Base-by-base conservation (phyloP, 2,888 invertebrate species). In the Periphyllus acericola region DNA sequence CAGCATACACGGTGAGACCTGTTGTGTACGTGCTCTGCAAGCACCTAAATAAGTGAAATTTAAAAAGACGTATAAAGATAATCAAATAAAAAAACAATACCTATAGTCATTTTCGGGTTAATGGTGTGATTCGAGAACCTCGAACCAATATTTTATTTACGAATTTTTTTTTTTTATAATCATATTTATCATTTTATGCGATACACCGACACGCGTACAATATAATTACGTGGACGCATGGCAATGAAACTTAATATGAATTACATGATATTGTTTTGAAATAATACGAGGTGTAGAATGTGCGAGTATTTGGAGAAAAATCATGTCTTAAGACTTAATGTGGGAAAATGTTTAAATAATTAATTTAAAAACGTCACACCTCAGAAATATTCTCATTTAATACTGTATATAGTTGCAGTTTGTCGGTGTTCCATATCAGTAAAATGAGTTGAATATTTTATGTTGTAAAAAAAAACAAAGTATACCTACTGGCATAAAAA, bases 11-110 rank as follows among this genome's bases (percentile, higher is more conserved):
- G 25, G 72, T 72, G 74, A 60, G 74, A 83, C 75, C 40, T 55
- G 52, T 55, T 76, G 19, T 19, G 46, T 85, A 85, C 84, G 84
- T 85, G 84, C 84, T 85, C 34, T 34, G 52, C 19, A 68, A 46
- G 34, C 46, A 78, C 11, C n/a, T 32, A 66, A 84, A 84, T 76
- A 76, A 76, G 84, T 78, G 76, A 85, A 78, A 85, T 60, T 83
- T 36, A 21, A 74, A 74, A 83, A 75, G 8, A 75, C 21, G 74
- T 60, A 29, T 34, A 68, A 60, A 75, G 29, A 60, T 60, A 75
- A 83, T 83, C 29, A 75, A 84, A 66, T 75, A 68, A 85, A 75
- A n/a, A 46, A 85, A 83, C 46, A 83, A 75, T 76, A 66, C 32
- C 36, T 82, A 40, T 36, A 46, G 46, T 34, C 29, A 17, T 66